These are phyloP conservation scores for Harmothoe impar DNA, from an alignment of 2,888 invertebrate genomes.

Conservation along the genomic window DNA sequence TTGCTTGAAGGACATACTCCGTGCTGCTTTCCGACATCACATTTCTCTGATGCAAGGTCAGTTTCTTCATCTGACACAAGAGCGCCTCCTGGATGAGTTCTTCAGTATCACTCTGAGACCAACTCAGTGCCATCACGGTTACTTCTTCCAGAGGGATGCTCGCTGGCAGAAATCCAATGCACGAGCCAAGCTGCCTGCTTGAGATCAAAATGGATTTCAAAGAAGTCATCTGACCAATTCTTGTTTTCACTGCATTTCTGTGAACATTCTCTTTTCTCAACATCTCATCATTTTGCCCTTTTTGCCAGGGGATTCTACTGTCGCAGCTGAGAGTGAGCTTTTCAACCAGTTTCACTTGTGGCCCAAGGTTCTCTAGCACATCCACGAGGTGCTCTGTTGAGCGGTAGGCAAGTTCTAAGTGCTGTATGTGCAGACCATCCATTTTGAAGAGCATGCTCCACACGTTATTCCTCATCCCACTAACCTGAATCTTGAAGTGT, in stretches of 20 bases:
- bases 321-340: neutral
- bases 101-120: neutral
- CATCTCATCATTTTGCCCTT: neutral
- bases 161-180: neutral
- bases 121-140: neutral
- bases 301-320: neutral
- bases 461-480: neutral
- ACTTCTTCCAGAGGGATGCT: neutral
- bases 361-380: neutral
- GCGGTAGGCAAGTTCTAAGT: neutral
- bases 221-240: neutral
- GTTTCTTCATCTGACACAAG: slow-evolving; percentile 29
- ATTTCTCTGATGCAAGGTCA: neutral
- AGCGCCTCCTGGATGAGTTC: neutral
- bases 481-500: neutral
- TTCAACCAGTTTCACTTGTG: neutral
- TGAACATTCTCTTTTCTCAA: neutral
- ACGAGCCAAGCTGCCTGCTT: neutral
- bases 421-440: neutral
- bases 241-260: neutral
- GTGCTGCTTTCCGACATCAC: neutral
- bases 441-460: neutral
- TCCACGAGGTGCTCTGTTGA: neutral
- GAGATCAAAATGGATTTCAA: neutral
- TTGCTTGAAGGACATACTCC: neutral